phyloP scores from a whole-genome alignment of 2,797 vertebrate genomes.

The Delichon dasypus region DNA sequence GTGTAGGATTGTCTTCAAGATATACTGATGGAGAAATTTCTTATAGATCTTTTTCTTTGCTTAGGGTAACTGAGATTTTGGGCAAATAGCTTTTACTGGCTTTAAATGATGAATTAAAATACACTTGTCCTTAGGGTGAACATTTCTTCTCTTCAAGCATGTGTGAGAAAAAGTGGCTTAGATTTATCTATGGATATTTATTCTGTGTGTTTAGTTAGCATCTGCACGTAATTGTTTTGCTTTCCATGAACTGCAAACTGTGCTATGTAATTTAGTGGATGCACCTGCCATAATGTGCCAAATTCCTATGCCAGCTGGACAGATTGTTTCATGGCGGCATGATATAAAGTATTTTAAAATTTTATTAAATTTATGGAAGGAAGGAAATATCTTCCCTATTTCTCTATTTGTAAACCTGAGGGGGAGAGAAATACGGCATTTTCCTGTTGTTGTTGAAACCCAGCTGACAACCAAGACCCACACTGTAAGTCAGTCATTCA shows the following conservation, averaged over 20 bases:
- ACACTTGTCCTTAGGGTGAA: neutral
- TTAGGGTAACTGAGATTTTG: neutral
- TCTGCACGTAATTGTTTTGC: neutral
- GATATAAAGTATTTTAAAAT: neutral
- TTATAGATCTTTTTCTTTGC: neutral
- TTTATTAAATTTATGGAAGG: neutral
- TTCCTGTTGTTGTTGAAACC: neutral
- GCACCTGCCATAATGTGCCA: neutral
- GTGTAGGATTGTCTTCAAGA: neutral
- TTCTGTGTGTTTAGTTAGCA: neutral
- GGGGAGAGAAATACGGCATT: neutral
- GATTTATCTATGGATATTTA: neutral
- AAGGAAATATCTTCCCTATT: neutral
- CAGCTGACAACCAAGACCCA: neutral
- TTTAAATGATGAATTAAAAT: slow-evolving; percentile 12
- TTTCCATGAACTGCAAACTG: neutral
- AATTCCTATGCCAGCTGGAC: neutral
- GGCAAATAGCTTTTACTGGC: neutral
- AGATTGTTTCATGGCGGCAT: neutral
- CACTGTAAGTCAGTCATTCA: neutral
- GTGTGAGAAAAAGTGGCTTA: neutral
- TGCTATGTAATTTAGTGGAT: neutral
- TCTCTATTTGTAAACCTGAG: neutral
- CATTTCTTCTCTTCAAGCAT: neutral
- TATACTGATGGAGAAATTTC: neutral